Conservation (phyloP, 2,888 invertebrate species). For the Eupithecia exiguata region DNA sequence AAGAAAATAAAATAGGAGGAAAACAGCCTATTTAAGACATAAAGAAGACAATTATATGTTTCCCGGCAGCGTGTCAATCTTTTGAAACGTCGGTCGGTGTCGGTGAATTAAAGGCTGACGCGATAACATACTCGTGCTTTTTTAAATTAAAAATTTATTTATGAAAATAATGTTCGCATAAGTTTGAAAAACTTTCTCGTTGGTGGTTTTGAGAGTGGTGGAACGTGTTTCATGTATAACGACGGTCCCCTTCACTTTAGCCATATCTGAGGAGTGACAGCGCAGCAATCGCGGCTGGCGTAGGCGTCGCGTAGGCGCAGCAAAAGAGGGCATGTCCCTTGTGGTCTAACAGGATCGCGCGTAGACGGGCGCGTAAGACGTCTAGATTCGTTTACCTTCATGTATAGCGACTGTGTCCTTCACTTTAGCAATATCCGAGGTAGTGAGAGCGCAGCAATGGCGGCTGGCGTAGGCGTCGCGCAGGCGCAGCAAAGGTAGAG, state of each 20-base stretch:
- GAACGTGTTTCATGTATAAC: conserved; percentile 65
- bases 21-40: no score
- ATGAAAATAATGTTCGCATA: no score
- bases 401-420: conserved; percentile 86
- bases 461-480: conserved; percentile 92
- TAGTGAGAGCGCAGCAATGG: conserved; percentile 89
- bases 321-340: conserved; percentile 87
- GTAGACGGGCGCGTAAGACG: conserved; percentile 85
- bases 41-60: no score
- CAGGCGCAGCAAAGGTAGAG: conserved; percentile 90
- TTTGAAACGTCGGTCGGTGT: no score
- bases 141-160: no score
- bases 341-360: conserved; percentile 89
- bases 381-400: conserved; percentile 69
- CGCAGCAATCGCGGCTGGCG: conserved; percentile 90
- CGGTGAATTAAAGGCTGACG: no score
- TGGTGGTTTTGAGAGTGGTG: no score
- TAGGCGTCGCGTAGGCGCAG: conserved; percentile 92
- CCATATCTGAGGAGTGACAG: conserved; percentile 88
- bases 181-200: no score
- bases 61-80: no score
- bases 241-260: conserved; percentile 89
- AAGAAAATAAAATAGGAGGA: no score
- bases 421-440: conserved; percentile 88
- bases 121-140: not conserved